Base-by-base conservation (phyloP, 2,113 vertebrate genomes). In the Brachionichthys hirsutus region DNA sequence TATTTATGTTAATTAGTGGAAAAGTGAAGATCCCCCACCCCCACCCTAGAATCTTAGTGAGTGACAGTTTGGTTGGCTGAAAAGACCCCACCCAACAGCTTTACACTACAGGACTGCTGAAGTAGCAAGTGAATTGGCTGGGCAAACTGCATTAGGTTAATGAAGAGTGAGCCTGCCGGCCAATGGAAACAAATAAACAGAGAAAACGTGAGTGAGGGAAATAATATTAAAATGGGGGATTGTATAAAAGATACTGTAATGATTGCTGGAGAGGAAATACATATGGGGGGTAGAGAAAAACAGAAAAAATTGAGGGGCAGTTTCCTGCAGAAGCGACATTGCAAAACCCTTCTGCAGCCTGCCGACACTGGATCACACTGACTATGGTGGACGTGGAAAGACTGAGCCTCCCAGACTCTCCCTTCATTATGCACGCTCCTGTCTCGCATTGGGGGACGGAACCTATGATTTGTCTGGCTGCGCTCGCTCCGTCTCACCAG, bases 121-220 rank as follows among this genome's bases (percentile, higher is more conserved):
- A 80, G 67, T 48, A 65, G 48, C 50, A 53, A 60, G 72, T 30
- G 75, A 70, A 84, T 75, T 62, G 57, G 54, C 67, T 57, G 64
- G 45, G 57, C 20, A 64, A 82, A 71, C 64, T 77, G 69, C 77
- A 85, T 83, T 85, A 78, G 71, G 82, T 81, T 76, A 85, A 82
- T 78, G 72, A 81, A 70, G 63, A 73, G n/a, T 38, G 69, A 74
- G 74, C 3, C 69, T 69, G 73, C 73, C 62, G 80, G 62, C 68
- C 62, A 49, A 51, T 38, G 44, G 62, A 75, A 64, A 64, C 9
- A 68, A 7, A 67, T 6, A 51, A 17, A 70, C 11, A 53, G 17
- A 70, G 35, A 54, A 9, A 49, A n/a, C 22, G 44, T 41, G 45
- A n/a, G 38, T 60, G 34, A 40, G 40, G n/a, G 38, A 14, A 1